phyloP scores from a whole-genome alignment of 92 coral and sea anemone species.

The Galaxea fascicularis region DNA sequence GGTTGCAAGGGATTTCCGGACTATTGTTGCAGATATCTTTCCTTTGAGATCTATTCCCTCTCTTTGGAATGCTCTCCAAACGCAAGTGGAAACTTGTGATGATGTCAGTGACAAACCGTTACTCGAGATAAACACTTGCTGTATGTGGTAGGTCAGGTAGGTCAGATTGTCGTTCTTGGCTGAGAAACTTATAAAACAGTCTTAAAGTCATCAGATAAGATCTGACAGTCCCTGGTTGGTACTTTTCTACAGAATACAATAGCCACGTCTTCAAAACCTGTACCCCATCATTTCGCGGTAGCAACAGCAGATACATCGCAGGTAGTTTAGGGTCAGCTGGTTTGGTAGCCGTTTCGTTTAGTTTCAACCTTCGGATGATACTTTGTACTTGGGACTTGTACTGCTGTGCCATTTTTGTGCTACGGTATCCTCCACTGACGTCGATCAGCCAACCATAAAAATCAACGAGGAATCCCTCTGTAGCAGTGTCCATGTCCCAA shows the following conservation, averaged over 20 bases:
- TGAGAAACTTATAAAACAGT: constrained; percentile 44
- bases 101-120: constrained; percentile 60
- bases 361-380: constrained; percentile 39
- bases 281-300: background rate
- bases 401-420: too few relatives aligned
- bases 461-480: constrained; percentile 24
- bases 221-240: constrained; percentile 61
- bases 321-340: background rate
- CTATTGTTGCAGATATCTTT: constrained; percentile 45
- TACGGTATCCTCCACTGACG: constrained; percentile 60
- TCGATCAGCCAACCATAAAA: constrained; percentile 48
- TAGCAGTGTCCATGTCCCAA: background rate
- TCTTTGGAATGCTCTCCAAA: constrained; percentile 60
- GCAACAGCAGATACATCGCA: background rate
- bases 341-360: background rate
- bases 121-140: constrained; percentile 60
- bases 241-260: constrained; percentile 29
- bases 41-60: constrained; percentile 51
- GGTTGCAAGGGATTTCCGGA: constrained; percentile 63
- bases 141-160: constrained; percentile 23
- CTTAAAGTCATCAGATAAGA: constrained; percentile 59
- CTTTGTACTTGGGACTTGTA: constrained; percentile 56
- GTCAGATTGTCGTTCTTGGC: constrained; percentile 23
- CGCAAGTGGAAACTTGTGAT: constrained; percentile 61
- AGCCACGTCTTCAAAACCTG: background rate